phyloP scores from a whole-genome alignment of 2,113 vertebrate genomes.

The Melanerpes formicivorus region DNA sequence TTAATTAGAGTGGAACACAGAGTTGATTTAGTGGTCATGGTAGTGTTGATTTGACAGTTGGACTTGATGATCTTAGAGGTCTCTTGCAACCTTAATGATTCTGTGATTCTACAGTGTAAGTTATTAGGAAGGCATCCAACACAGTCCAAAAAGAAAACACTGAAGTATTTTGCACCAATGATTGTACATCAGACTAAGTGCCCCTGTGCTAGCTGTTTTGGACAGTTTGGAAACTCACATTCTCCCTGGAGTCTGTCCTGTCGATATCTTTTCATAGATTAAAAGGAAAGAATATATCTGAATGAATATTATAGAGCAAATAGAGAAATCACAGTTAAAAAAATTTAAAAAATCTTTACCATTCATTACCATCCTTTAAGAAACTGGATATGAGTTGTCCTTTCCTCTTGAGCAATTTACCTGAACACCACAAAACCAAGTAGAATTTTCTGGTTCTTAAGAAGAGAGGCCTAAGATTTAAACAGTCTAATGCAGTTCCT shows the following conservation, averaged over 20 bases:
- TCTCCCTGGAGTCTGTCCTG: neutral
- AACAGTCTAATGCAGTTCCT: neutral
- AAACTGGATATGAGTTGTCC: neutral
- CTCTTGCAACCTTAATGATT: too few species aligned
- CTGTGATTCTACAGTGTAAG: neutral
- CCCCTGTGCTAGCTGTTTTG: neutral
- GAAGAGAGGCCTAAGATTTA: neutral
- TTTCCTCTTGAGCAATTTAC: neutral
- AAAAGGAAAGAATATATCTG: neutral
- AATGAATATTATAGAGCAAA: neutral
- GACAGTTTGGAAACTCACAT: neutral
- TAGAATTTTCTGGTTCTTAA: neutral
- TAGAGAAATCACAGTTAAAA: neutral
- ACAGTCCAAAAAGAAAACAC: neutral
- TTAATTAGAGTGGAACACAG: neutral
- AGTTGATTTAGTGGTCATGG: too few species aligned
- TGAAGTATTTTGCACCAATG: neutral
- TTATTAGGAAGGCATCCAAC: neutral
- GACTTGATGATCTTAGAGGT: too few species aligned
- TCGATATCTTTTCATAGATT: neutral
- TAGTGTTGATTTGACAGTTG: too few species aligned
- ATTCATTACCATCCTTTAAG: neutral
- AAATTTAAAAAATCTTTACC: neutral
- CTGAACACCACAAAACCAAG: neutral
- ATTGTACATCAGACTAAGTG: neutral